A percentile compares a stretch with the other conserved stretches of the same genome.
Evolutionary conservation across 2,797 vertebrate genomes (phyloP).

Genomic region (Pseudomugil gertrudae): DNA sequence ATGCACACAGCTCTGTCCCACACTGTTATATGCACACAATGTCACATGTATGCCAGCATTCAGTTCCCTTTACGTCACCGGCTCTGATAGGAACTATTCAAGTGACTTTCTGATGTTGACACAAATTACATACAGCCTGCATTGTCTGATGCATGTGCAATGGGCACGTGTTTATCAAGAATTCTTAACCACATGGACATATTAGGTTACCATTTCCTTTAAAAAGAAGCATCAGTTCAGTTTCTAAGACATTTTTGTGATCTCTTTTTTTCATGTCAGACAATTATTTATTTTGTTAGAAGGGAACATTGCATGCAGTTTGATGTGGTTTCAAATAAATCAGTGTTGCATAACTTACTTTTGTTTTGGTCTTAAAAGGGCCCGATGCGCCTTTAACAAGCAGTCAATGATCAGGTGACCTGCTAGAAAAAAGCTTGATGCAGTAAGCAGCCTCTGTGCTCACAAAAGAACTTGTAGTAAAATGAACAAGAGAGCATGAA

Average conservation of each 20-base stretch:
- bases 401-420: conserved; percentile 68
- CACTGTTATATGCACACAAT: conserved; percentile 29
- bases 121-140: conserved; percentile 16
- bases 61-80: conserved; percentile 37
- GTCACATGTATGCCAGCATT: conserved; percentile 37
- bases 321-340: conserved; percentile 10
- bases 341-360: conserved; percentile 37
- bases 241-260: background rate
- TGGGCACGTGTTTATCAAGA: too few relatives aligned
- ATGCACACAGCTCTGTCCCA: conserved; percentile 45
- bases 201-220: background rate
- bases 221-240: conserved; percentile 11
- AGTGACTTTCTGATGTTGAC: conserved; percentile 28
- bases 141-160: background rate
- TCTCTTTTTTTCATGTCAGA: background rate
- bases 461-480: conserved; percentile 39
- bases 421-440: conserved; percentile 46
- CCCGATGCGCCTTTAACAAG: conserved; percentile 67
- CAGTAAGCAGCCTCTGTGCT: conserved; percentile 51
- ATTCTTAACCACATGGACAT: background rate
- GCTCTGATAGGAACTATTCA: conserved; percentile 24
- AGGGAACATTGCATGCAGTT: background rate
- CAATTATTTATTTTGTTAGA: background rate
- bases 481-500: conserved; percentile 26
- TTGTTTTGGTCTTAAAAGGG: conserved; percentile 54